These are phyloP conservation scores for Zele albiditarsus DNA, from an alignment of 2,888 invertebrate genomes.

Conservation along the genomic window DNA sequence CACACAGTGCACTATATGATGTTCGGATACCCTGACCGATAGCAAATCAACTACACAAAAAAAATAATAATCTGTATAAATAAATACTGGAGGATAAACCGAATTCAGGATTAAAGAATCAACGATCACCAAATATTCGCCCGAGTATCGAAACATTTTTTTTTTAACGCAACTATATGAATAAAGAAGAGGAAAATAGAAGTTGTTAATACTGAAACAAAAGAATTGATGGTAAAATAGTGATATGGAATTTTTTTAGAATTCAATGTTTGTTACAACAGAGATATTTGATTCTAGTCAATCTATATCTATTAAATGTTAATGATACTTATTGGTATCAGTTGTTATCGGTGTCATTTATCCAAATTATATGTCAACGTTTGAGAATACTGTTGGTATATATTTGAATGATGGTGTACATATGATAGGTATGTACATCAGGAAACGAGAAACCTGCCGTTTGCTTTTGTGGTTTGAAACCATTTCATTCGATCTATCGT, in stretches of 20 bases:
- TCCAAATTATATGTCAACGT: constrained; percentile 22
- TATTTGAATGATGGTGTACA: neutral
- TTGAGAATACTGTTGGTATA: neutral
- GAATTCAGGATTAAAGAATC: constrained; percentile 28
- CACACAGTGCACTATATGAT: constrained; percentile 38
- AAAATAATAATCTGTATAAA: constrained; percentile 31
- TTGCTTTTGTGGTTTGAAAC: constrained; percentile 40
- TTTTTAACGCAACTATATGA: neutral
- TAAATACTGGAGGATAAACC: constrained; percentile 21
- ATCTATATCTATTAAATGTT: neutral
- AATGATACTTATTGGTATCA: neutral
- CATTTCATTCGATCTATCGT: constrained; percentile 38
- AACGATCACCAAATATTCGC: constrained; percentile 2
- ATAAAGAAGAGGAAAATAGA: neutral
- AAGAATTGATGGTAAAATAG: neutral
- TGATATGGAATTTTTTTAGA: neutral
- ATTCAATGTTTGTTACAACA: neutral
- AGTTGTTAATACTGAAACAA: neutral
- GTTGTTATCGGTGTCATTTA: neutral
- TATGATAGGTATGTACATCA: neutral
- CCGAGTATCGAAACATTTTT: neutral
- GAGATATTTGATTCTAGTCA: neutral
- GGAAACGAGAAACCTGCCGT: constrained; percentile 30
- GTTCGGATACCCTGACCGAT: constrained; percentile 45
- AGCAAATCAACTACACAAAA: constrained; percentile 29